Conservation (phyloP, 1,140 invertebrate genomes). For the Lepidotrigona ventralis region DNA sequence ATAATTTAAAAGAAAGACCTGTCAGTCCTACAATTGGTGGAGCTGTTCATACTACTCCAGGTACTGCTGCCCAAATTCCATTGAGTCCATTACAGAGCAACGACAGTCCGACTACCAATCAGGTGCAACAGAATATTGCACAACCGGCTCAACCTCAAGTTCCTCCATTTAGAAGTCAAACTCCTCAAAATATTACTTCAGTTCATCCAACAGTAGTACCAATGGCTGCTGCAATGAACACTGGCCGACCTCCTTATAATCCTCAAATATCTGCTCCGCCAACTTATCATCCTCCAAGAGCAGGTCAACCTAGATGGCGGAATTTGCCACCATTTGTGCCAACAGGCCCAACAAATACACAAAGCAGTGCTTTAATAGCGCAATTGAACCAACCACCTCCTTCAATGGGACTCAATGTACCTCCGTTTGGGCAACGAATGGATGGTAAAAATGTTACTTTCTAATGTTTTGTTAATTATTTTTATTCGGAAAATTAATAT, state of each 20-base stretch:
- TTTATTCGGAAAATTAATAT: background rate
- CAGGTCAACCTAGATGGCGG: slow-evolving; percentile 73
- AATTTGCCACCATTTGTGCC: slow-evolving; percentile 69
- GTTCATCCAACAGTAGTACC: slow-evolving; percentile 72
- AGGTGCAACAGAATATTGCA: slow-evolving; percentile 71
- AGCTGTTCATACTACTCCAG: slow-evolving; percentile 69
- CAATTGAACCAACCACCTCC: slow-evolving; percentile 85
- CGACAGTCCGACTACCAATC: slow-evolving; percentile 81
- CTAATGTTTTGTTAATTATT: background rate
- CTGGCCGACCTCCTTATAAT: slow-evolving; percentile 74
- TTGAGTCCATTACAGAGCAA: slow-evolving; percentile 82
- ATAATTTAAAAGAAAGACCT: slow-evolving; percentile 89
- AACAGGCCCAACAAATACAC: slow-evolving; percentile 75
- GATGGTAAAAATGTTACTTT: slow-evolving; percentile 69
- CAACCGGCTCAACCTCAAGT: slow-evolving; percentile 72
- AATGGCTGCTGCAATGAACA: slow-evolving; percentile 69
- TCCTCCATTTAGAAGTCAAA: slow-evolving; percentile 71
- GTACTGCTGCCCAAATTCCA: slow-evolving; percentile 74
- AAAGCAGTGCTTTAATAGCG: slow-evolving; percentile 83
- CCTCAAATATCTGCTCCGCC: slow-evolving; percentile 80
- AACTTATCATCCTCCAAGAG: slow-evolving; percentile 78
- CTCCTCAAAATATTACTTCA: slow-evolving; percentile 75
- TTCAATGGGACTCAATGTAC: slow-evolving; percentile 79
- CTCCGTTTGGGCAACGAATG: slow-evolving; percentile 80
- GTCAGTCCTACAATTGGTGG: slow-evolving; percentile 84